Evolutionary conservation across 2,113 vertebrate species (phyloP).

Genomic region (Neofelis nebulosa): DNA sequence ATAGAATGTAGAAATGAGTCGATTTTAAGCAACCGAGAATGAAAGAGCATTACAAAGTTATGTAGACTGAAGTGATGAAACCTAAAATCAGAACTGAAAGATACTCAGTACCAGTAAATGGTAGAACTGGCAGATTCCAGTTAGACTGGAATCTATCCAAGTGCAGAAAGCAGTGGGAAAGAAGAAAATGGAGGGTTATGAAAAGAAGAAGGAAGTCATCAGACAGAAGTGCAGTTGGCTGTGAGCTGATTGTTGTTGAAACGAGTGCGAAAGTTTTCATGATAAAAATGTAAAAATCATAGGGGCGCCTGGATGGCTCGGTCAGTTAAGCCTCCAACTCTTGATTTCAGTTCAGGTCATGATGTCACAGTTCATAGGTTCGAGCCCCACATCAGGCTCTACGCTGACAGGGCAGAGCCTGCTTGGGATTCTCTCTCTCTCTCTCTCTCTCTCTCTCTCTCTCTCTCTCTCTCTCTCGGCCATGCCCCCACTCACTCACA

Average conservation of each 20-base stretch:
- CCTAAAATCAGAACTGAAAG: slow-evolving; percentile 5
- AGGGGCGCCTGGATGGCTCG: neutral
- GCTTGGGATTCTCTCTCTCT: no score
- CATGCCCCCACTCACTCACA: no score
- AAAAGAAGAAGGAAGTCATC: neutral
- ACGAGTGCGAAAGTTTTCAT: neutral
- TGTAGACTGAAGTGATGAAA: neutral
- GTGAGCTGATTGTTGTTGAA: neutral
- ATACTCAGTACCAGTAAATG: neutral
- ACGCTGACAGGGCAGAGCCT: no score
- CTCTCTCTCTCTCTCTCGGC: no score
- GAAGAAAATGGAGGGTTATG: neutral
- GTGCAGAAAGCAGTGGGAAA: slow-evolving; percentile 33
- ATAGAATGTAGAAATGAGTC: neutral
- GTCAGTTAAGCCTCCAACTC: no score
- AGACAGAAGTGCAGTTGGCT: neutral
- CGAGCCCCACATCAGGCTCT: no score
- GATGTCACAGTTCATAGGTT: no score
- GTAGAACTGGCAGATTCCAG: neutral
- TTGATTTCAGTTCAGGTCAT: no score
- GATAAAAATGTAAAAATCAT: neutral
- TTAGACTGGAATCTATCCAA: neutral
- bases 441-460: no score
- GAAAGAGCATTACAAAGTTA: neutral
- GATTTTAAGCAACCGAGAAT: neutral